phyloP scores from a whole-genome alignment of 2,888 invertebrate genomes.

The Cantharis rustica region DNA sequence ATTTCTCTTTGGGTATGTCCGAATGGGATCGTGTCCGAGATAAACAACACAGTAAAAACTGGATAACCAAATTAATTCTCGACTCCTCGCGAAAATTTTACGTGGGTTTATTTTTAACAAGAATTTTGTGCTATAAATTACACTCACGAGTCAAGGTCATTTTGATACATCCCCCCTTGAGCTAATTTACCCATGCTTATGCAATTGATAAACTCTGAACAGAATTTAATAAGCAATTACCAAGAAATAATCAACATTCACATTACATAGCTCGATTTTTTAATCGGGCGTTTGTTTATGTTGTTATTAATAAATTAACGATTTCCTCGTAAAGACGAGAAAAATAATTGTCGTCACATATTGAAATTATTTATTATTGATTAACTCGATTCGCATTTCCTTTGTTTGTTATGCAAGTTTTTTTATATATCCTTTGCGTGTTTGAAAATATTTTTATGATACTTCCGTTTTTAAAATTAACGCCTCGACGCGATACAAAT shows the following conservation, averaged over 20 bases:
- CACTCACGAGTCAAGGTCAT: background rate
- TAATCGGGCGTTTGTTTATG: background rate
- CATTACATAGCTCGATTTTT: background rate
- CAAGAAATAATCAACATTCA: background rate
- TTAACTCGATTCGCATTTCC: slow-evolving; percentile 12
- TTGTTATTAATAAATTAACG: background rate
- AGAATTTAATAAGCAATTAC: background rate
- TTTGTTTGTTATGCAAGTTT: slow-evolving; percentile 13
- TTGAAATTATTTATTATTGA: slow-evolving; percentile 9
- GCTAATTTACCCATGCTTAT: background rate
- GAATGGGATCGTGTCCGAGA: background rate
- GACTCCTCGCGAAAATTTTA: background rate
- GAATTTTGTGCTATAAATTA: background rate
- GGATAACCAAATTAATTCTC: background rate
- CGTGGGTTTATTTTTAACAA: background rate
- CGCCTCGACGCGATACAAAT: background rate
- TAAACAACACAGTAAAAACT: background rate
- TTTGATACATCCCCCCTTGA: background rate
- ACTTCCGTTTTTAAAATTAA: background rate
- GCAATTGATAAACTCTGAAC: background rate
- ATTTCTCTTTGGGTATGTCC: background rate
- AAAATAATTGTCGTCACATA: background rate
- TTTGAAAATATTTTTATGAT: background rate
- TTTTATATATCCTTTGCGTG: slow-evolving; percentile 7
- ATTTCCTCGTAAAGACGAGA: background rate